These are phyloP conservation scores for Macrobrachium rosenbergii DNA, from an alignment of 1,140 invertebrate genomes.

Conservation along the genomic window DNA sequence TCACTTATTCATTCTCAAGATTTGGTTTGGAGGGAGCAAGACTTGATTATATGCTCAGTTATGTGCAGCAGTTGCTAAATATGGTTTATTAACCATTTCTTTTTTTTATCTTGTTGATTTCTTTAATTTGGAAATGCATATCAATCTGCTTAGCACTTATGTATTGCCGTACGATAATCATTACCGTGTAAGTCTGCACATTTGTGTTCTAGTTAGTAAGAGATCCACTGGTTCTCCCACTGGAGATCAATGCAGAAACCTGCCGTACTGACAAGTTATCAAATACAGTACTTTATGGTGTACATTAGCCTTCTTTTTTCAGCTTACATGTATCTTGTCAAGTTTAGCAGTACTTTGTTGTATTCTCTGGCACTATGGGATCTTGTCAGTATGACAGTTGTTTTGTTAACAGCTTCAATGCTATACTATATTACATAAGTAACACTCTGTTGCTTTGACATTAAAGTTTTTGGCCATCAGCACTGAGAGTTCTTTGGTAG, in stretches of 20 bases:
- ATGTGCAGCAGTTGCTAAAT: neutral
- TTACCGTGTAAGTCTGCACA: conserved; percentile 60
- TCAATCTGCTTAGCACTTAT: conserved; percentile 53
- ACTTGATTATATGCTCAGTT: conserved; percentile 19
- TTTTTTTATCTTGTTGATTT: conserved; percentile 1
- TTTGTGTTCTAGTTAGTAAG: conserved; percentile 53
- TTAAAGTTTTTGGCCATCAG: conserved; percentile 10
- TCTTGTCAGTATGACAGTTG: too few relatives aligned
- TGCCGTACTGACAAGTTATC: neutral
- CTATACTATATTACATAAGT: too few relatives aligned
- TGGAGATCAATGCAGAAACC: neutral
- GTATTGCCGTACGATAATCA: conserved; percentile 60
- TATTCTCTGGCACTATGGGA: too few relatives aligned
- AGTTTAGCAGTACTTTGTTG: too few relatives aligned
- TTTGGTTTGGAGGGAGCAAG: conserved; percentile 23
- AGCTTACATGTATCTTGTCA: too few relatives aligned
- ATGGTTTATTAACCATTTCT: too few relatives aligned
- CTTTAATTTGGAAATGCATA: conserved; percentile 45
- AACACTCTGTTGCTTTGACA: neutral
- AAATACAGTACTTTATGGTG: neutral
- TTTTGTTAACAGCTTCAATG: too few relatives aligned
- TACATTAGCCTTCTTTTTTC: too few relatives aligned
- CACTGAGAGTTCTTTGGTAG: neutral
- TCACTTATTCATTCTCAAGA: neutral
- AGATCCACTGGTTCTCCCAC: conserved; percentile 15